Evolutionary conservation across 2,888 invertebrate species (phyloP).

Genomic region (Salpingus planirostris): DNA sequence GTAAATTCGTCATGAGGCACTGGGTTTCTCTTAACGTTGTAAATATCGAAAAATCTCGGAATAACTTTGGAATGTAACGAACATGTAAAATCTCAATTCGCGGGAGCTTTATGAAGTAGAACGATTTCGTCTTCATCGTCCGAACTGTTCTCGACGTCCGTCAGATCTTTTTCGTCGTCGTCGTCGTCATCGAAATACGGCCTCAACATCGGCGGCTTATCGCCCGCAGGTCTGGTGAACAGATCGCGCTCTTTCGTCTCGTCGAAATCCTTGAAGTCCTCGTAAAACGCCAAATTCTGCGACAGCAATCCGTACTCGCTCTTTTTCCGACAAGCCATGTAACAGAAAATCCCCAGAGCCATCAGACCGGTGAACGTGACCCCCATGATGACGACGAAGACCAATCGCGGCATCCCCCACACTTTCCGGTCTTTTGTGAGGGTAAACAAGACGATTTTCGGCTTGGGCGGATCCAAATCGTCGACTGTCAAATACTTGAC

Average conservation of each 20-base stretch:
- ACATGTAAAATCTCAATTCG: neutral
- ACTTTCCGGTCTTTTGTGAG: constrained; percentile 58
- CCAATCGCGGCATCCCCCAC: constrained; percentile 65
- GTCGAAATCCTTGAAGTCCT: constrained; percentile 24
- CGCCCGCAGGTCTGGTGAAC: constrained; percentile 23
- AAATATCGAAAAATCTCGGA: too few relatives aligned
- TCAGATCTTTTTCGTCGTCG: constrained; percentile 48
- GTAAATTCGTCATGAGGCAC: too few relatives aligned
- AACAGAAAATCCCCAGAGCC: constrained; percentile 48
- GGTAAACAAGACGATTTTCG: constrained; percentile 57
- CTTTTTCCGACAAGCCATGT: constrained; percentile 43
- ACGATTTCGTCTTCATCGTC: constrained; percentile 20
- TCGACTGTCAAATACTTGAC: constrained; percentile 41
- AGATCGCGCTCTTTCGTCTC: constrained; percentile 27
- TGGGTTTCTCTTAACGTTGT: too few relatives aligned
- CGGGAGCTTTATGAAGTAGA: constrained; percentile 5
- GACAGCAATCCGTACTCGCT: constrained; percentile 29
- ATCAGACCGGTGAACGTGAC: constrained; percentile 48
- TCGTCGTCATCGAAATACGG: constrained; percentile 69
- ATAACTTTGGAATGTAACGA: too few relatives aligned
- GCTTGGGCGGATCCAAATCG: constrained; percentile 36
- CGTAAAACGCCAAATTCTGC: constrained; percentile 24
- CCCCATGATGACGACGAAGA: constrained; percentile 63
- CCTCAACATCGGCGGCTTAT: constrained; percentile 37
- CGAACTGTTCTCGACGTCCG: constrained; percentile 17